A percentile compares a stretch with the other conserved stretches of the same genome.
These are phyloP conservation scores for Melanotaenia maccullochi DNA, from an alignment of 2,797 vertebrate species.

Conservation along the genomic window DNA sequence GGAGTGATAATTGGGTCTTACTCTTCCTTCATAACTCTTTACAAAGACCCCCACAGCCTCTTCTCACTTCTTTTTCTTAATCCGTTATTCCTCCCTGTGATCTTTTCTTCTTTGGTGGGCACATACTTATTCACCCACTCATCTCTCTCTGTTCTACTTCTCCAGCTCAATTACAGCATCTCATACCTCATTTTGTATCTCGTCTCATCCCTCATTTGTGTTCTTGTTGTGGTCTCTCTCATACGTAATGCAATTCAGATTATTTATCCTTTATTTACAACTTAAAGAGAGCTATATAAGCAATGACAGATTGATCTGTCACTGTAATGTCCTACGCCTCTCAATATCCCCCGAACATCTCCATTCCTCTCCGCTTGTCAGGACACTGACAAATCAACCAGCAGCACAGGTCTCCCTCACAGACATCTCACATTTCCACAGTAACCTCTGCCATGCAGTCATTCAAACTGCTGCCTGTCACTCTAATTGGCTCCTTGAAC, in stretches of 20 bases:
- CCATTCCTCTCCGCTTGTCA: constrained; percentile 50
- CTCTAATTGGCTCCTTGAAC: constrained; percentile 75
- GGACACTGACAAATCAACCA: constrained; percentile 56
- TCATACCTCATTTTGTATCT: constrained; percentile 18
- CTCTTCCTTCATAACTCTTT: constrained; percentile 63
- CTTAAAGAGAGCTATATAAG: constrained; percentile 33
- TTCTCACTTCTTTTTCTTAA: constrained; percentile 48
- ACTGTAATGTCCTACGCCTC: constrained; percentile 39
- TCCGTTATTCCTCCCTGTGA: constrained; percentile 48
- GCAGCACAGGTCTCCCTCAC: constrained; percentile 41
- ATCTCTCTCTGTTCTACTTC: constrained; percentile 38
- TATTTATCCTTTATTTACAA: constrained; percentile 28
- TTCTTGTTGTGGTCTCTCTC: constrained; percentile 10
- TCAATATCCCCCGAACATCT: constrained; percentile 44
- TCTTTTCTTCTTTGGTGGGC: constrained; percentile 47
- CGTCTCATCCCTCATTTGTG: background rate
- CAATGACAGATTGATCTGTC: constrained; percentile 33
- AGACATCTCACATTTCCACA: constrained; percentile 63
- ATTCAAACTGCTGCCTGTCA: constrained; percentile 58
- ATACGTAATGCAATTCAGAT: constrained; percentile 28
- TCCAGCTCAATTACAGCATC: constrained; percentile 33
- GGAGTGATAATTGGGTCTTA: constrained; percentile 66
- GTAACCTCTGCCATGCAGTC: constrained; percentile 66
- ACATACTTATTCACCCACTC: constrained; percentile 49
- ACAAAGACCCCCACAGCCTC: constrained; percentile 45